Percentiles rank a stretch among this genome's conserved stretches.
These are phyloP conservation scores for Mythimna lalbum DNA, from an alignment of 2,888 invertebrate genomes.

Conservation along the genomic window DNA sequence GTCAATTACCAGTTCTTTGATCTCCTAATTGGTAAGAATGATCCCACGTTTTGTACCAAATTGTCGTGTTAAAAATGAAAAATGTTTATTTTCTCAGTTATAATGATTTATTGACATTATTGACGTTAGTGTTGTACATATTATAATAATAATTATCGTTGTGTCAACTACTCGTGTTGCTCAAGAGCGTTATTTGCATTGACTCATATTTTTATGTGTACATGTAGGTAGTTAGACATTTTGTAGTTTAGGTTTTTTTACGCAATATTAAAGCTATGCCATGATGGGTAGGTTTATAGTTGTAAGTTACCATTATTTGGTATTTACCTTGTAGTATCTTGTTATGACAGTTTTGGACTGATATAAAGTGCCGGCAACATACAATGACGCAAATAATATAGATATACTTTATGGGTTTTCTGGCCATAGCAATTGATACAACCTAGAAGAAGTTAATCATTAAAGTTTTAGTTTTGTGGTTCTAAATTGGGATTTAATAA, in stretches of 20 bases:
- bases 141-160: constrained; percentile 42
- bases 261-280: constrained; percentile 51
- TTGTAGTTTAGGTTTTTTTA: constrained; percentile 54
- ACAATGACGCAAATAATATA: background rate
- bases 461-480: too few species aligned
- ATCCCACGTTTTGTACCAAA: constrained; percentile 56
- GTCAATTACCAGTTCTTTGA: constrained; percentile 47
- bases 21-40: constrained; percentile 59
- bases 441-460: too few species aligned
- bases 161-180: constrained; percentile 56
- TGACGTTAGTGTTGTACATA: constrained; percentile 51
- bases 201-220: constrained; percentile 48
- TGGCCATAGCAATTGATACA: background rate
- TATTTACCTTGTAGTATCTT: constrained; percentile 37
- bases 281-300: constrained; percentile 26
- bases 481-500: background rate
- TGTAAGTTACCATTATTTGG: constrained; percentile 59
- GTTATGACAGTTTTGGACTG: constrained; percentile 25
- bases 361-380: constrained; percentile 9
- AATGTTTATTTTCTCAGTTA: constrained; percentile 46
- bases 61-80: constrained; percentile 47
- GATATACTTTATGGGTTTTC: background rate
- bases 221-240: constrained; percentile 47
- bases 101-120: constrained; percentile 28
- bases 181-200: constrained; percentile 67